These are phyloP conservation scores for Siphlonurus alternatus DNA, from an alignment of 2,888 invertebrate species.

Conservation along the genomic window DNA sequence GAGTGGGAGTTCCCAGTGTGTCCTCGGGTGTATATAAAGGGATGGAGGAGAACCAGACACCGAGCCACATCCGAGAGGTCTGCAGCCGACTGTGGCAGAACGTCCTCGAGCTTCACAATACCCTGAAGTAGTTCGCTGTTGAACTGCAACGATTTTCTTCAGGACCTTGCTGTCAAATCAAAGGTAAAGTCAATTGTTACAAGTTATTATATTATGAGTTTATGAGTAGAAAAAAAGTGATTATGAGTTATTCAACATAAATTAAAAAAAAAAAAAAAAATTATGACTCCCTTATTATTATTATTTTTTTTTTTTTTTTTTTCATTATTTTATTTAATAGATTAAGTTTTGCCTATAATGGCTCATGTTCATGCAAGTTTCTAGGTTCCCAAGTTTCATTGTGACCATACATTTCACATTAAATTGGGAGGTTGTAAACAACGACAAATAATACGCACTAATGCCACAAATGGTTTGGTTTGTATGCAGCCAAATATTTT, in stretches of 20 bases:
- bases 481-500: too few species aligned
- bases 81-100: neutral
- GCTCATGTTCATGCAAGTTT: too few species aligned
- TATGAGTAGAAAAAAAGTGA: neutral
- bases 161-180: too few species aligned
- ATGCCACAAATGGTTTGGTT: too few species aligned
- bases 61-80: neutral
- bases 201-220: too few species aligned
- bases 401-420: too few species aligned
- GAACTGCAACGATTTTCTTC: neutral
- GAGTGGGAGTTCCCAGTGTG: constrained; percentile 37
- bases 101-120: neutral
- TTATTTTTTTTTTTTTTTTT: neutral
- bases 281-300: too few species aligned
- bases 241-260: neutral
- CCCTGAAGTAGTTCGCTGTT: constrained; percentile 1
- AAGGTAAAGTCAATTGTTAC: neutral
- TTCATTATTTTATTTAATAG: too few species aligned
- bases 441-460: too few species aligned
- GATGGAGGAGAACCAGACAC: neutral
- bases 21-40: neutral
- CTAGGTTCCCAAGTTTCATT: too few species aligned
- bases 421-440: too few species aligned
- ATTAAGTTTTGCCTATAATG: too few species aligned
- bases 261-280: neutral